A percentile compares a stretch with the other conserved stretches of the same genome.
phyloP scores from a whole-genome alignment of 2,797 vertebrate species.

The Gorsachius magnificus region DNA sequence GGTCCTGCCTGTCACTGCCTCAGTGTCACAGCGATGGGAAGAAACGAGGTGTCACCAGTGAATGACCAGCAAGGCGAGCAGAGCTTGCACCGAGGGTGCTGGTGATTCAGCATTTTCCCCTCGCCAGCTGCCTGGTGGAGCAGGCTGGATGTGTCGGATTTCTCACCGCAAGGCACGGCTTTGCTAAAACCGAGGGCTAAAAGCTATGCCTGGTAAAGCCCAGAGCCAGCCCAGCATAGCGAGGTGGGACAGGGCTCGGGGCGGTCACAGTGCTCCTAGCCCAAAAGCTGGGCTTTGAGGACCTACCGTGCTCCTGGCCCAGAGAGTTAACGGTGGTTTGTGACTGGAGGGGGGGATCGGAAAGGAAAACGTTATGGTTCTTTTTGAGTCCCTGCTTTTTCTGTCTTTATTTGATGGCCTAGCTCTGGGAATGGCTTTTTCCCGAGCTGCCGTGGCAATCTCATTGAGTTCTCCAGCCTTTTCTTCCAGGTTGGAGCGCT shows the following conservation, averaged over 20 bases:
- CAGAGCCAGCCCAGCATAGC: neutral
- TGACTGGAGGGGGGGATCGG: neutral
- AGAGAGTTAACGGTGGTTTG: rapidly evolving
- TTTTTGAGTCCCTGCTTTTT: neutral
- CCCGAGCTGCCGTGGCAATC: neutral
- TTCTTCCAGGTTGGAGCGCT: rapidly evolving
- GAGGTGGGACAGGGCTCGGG: rapidly evolving
- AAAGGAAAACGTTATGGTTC: rapidly evolving
- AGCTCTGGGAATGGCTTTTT: neutral
- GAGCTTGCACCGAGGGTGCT: rapidly evolving
- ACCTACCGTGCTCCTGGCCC: rapidly evolving
- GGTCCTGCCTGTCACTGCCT: rapidly evolving
- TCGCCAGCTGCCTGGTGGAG: rapidly evolving
- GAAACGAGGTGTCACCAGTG: rapidly evolving
- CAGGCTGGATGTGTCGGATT: rapidly evolving
- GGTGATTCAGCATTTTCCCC: rapidly evolving
- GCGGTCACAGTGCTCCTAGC: rapidly evolving
- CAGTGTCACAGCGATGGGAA: neutral
- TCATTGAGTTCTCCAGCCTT: neutral
- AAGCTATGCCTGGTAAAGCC: neutral
- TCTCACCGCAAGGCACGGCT: rapidly evolving
- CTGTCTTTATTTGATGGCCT: neutral
- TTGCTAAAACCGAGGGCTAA: neutral
- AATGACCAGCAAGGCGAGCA: rapidly evolving
- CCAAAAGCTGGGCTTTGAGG: neutral